Conservation (phyloP, 1,140 invertebrate species). For the Sitophilus oryzae region DNA sequence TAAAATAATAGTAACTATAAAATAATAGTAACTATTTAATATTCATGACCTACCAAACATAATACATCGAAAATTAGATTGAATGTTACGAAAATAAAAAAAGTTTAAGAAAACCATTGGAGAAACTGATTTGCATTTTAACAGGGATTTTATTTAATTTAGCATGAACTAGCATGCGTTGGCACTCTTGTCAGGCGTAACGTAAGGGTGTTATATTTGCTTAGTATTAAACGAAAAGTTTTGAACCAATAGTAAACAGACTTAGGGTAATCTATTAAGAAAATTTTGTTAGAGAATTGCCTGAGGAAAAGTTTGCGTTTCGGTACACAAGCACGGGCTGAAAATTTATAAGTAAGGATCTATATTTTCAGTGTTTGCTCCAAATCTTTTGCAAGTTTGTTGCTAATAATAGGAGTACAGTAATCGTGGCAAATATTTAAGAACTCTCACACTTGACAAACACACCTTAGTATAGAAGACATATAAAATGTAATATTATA, state of each 20-base stretch:
- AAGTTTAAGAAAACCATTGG: neutral
- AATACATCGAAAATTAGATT: too few relatives aligned
- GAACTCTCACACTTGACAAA: neutral
- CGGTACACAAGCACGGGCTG: conserved; percentile 11
- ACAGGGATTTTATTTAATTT: conserved; percentile 20
- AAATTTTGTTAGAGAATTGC: conserved; percentile 18
- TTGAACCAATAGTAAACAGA: conserved; percentile 20
- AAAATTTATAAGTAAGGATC: conserved; percentile 17
- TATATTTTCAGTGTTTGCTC: neutral
- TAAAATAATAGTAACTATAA: too few relatives aligned
- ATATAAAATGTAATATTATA: too few relatives aligned
- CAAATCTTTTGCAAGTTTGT: too few relatives aligned
- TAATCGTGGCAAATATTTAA: too few relatives aligned
- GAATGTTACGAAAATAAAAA: too few relatives aligned
- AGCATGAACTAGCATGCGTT: conserved; percentile 13
- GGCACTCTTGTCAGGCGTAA: conserved; percentile 6
- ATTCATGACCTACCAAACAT: too few relatives aligned
- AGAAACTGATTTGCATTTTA: conserved; percentile 18
- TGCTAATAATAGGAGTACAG: neutral
- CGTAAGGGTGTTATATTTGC: conserved; percentile 18
- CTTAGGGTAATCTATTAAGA: conserved; percentile 24
- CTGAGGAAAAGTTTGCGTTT: conserved; percentile 15
- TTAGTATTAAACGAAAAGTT: conserved; percentile 11
- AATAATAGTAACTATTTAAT: too few relatives aligned
- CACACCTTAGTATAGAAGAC: neutral